Evolutionary conservation across 2,797 vertebrate species (phyloP).

Genomic region (Buceros bicornis): DNA sequence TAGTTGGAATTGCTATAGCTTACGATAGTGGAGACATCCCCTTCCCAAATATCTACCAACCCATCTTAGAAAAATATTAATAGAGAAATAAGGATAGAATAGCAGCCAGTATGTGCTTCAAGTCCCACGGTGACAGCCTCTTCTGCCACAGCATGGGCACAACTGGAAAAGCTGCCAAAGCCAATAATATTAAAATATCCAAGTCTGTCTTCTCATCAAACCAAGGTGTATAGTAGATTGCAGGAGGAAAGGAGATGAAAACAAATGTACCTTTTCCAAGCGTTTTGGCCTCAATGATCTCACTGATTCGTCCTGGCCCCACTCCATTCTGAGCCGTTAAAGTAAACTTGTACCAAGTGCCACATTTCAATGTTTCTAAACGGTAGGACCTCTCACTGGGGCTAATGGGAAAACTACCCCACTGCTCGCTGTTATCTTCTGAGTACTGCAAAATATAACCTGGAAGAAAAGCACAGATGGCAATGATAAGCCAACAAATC

Average conservation of each 20-base stretch:
- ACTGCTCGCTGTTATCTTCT: conserved; percentile 98
- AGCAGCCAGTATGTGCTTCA: neutral
- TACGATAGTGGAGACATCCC: neutral
- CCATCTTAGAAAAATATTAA: neutral
- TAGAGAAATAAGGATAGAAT: neutral
- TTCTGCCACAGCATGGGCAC: neutral
- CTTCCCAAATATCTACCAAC: neutral
- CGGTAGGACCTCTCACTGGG: conserved; percentile 96
- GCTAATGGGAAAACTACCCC: conserved; percentile 98
- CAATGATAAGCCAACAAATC: neutral
- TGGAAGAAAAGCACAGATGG: conserved; percentile 33
- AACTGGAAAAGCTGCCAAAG: neutral
- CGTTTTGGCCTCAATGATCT: conserved; percentile 99
- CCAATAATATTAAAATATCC: neutral
- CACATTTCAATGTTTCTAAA: conserved; percentile 95
- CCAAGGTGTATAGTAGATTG: neutral
- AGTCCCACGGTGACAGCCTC: rapidly evolving
- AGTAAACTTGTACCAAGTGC: conserved; percentile 99
- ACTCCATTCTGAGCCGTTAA: conserved; percentile 97
- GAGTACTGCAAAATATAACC: conserved; percentile 99
- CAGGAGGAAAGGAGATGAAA: neutral
- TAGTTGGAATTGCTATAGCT: neutral
- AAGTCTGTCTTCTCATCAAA: neutral
- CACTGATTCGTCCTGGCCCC: conserved; percentile 96
- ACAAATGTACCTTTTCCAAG: conserved; percentile 91